phyloP scores from a whole-genome alignment of 1,140 invertebrate species.

The Drosophila teissieri region DNA sequence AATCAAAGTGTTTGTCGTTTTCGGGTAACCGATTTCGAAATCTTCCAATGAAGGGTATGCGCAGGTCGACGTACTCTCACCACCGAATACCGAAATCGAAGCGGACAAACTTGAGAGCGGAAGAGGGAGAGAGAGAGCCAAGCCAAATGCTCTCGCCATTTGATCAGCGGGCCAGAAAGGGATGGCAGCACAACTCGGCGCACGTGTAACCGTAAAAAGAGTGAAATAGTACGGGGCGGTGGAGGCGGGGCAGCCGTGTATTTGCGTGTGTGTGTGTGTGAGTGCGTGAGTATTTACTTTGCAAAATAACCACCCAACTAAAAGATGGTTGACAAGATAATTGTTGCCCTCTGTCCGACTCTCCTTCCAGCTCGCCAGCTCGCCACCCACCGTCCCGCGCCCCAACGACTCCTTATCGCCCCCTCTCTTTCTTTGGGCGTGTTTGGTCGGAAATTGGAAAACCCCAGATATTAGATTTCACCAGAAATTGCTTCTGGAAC shows the following conservation, averaged over 20 bases:
- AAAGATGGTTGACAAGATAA: slow-evolving; percentile 72
- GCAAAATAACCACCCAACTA: slow-evolving; percentile 67
- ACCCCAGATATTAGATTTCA: slow-evolving; percentile 33
- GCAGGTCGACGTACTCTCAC: background rate
- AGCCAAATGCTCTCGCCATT: slow-evolving; percentile 11
- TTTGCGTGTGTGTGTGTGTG: slow-evolving; percentile 25
- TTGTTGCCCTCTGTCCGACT: slow-evolving; percentile 50
- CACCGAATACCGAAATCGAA: slow-evolving; percentile 51
- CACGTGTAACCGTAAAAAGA: slow-evolving; percentile 81
- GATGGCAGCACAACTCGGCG: slow-evolving; percentile 51
- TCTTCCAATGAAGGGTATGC: background rate
- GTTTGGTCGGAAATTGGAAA: slow-evolving; percentile 24
- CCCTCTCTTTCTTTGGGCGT: background rate
- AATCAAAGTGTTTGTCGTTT: too few relatives aligned
- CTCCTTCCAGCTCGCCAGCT: background rate
- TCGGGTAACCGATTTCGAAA: too few relatives aligned
- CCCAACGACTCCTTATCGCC: background rate
- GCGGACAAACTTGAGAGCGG: slow-evolving; percentile 38
- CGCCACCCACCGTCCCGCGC: background rate
- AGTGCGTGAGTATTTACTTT: slow-evolving; percentile 58
- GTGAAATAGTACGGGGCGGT: slow-evolving; percentile 56
- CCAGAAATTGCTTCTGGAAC: slow-evolving; percentile 12
- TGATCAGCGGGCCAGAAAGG: background rate
- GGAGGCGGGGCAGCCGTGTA: slow-evolving; percentile 12
- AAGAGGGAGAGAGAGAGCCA: slow-evolving; percentile 10